Percentiles rank a stretch among this genome's conserved stretches.
phyloP scores from a whole-genome alignment of 2,113 vertebrate genomes.

The Phalacrocorax brasilianus region DNA sequence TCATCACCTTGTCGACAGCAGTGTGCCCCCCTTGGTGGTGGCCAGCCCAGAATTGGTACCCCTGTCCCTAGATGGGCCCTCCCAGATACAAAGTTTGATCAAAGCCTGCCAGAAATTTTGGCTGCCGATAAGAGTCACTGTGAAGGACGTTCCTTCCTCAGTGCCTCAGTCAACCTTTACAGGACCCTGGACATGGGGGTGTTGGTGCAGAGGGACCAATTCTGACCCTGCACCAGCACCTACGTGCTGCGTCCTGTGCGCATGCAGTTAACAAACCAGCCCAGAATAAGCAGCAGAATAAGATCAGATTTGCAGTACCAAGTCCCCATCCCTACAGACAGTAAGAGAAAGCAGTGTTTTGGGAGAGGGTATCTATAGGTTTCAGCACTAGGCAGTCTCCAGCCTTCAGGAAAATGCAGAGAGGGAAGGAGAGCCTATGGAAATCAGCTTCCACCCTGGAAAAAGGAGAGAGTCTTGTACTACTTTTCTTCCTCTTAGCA shows the following conservation, averaged over 20 bases:
- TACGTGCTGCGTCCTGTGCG: fast-evolving
- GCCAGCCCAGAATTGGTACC: neutral
- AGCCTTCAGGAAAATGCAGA: neutral
- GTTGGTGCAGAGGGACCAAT: fast-evolving
- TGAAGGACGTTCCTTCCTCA: neutral
- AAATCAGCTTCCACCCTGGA: neutral
- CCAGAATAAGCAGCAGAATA: neutral
- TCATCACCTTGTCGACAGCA: fast-evolving
- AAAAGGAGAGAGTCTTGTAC: neutral
- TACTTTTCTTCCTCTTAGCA: neutral
- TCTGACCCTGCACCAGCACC: neutral
- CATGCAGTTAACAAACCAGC: fast-evolving
- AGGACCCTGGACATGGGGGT: neutral
- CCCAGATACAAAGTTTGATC: neutral
- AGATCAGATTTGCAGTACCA: neutral
- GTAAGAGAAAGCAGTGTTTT: neutral
- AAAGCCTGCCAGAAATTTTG: neutral
- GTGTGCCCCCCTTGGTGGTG: fast-evolving
- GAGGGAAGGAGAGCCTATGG: neutral
- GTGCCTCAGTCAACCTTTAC: neutral
- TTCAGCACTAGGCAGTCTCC: neutral
- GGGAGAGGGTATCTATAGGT: neutral
- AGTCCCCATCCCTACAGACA: neutral
- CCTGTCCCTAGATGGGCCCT: neutral
- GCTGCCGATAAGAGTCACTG: neutral